Evolutionary conservation across 2,113 vertebrate species (phyloP).

Genomic region (Grallaria varia): DNA sequence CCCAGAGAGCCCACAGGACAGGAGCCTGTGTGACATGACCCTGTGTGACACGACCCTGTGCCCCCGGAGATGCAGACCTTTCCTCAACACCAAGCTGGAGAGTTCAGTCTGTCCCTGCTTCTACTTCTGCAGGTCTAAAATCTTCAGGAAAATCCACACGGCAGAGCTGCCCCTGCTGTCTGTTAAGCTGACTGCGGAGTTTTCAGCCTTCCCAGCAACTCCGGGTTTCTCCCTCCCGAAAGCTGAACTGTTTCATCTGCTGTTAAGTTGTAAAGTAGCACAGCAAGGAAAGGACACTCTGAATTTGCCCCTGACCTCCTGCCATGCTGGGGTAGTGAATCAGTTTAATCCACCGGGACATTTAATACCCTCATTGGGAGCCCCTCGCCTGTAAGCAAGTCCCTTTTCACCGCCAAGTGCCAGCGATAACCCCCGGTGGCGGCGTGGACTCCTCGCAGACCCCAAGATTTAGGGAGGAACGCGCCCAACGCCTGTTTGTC

Average conservation of each 20-base stretch:
- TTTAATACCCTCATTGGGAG: background rate
- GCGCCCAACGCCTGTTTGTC: background rate
- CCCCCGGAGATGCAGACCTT: background rate
- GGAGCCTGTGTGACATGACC: no score
- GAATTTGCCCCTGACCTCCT: background rate
- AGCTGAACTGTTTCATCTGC: background rate
- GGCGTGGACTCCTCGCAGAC: background rate
- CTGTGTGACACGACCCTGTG: background rate
- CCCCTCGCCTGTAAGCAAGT: rapidly evolving
- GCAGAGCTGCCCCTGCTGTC: rapidly evolving
- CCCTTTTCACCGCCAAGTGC: background rate
- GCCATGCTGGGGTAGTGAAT: background rate
- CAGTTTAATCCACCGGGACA: background rate
- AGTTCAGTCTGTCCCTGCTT: background rate
- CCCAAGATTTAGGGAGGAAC: background rate
- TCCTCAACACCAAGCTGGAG: background rate
- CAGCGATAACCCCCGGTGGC: background rate
- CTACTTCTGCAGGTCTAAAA: background rate
- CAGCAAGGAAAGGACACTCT: background rate
- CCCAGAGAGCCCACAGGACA: rapidly evolving
- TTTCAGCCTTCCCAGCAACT: background rate
- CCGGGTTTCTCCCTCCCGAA: background rate
- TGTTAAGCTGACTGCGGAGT: rapidly evolving
- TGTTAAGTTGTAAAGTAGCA: background rate
- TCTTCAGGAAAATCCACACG: background rate